A percentile compares a stretch with the other conserved stretches of the same genome.
These are phyloP conservation scores for Eurystomus gularis DNA, from an alignment of 2,113 vertebrate genomes.

Conservation along the genomic window DNA sequence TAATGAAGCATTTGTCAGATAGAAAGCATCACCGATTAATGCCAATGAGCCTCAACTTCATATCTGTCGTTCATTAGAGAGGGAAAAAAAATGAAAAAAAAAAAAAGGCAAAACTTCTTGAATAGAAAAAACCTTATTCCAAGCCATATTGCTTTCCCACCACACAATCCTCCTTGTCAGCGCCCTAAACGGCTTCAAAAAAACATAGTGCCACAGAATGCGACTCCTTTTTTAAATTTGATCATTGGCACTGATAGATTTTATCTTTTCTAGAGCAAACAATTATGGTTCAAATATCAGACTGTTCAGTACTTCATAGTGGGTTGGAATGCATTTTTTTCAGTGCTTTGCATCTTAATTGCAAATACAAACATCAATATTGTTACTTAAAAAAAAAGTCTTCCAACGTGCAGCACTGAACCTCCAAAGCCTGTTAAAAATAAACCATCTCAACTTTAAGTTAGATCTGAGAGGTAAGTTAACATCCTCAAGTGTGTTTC, in stretches of 20 bases:
- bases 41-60: background rate
- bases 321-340: background rate
- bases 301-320: background rate
- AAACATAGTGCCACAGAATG: background rate
- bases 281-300: background rate
- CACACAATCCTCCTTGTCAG: background rate
- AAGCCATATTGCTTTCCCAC: background rate
- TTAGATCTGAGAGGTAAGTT: background rate
- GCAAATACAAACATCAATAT: background rate
- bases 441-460: background rate
- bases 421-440: background rate
- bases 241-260: background rate
- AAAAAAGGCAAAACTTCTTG: background rate
- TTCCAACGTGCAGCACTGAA: background rate
- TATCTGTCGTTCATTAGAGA: background rate
- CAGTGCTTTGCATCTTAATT: background rate
- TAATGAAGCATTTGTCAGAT: constrained; percentile 6
- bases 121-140: background rate
- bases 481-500: background rate
- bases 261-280: background rate
- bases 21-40: constrained; percentile 1
- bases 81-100: accelerated
- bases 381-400: background rate
- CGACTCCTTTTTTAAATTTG: background rate
- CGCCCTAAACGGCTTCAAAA: background rate